Evolutionary conservation across 2,888 invertebrate genomes (phyloP).

Genomic region (Eutolmus rufibarbis): DNA sequence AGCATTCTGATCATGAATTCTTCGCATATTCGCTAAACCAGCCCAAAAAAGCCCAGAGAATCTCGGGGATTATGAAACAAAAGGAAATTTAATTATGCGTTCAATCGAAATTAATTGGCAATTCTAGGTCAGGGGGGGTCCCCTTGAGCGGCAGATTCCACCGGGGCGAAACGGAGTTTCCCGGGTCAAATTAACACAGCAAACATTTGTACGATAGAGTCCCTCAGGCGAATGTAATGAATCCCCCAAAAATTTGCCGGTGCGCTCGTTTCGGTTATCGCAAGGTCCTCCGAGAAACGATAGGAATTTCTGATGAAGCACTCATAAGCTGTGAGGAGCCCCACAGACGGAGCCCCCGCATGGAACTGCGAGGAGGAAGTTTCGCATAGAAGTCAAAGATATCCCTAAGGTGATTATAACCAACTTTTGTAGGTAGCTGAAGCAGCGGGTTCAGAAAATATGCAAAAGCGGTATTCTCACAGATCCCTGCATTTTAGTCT

Average conservation of each 20-base stretch:
- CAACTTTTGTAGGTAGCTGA: not conserved
- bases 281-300: not conserved
- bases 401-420: not conserved
- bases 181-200: not conserved
- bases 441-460: not conserved
- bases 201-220: not conserved
- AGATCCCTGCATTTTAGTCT: not conserved
- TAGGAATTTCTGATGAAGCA: not conserved
- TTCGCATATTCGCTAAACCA: not conserved
- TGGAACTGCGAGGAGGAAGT: not conserved
- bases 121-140: not conserved
- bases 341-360: not conserved
- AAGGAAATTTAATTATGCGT: not conserved
- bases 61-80: not conserved
- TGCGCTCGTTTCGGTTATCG: not conserved
- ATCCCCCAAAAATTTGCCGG: not conserved
- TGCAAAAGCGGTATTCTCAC: not conserved
- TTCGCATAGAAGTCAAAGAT: not conserved
- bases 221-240: not conserved
- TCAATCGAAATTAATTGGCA: not conserved
- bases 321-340: not conserved
- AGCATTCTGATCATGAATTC: not conserved
- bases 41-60: not conserved
- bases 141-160: not conserved
- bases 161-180: not conserved